Percentiles rank a stretch among this genome's conserved stretches.
Conservation (phyloP, 2,113 vertebrate genomes). For the Semicossyphus pulcher region DNA sequence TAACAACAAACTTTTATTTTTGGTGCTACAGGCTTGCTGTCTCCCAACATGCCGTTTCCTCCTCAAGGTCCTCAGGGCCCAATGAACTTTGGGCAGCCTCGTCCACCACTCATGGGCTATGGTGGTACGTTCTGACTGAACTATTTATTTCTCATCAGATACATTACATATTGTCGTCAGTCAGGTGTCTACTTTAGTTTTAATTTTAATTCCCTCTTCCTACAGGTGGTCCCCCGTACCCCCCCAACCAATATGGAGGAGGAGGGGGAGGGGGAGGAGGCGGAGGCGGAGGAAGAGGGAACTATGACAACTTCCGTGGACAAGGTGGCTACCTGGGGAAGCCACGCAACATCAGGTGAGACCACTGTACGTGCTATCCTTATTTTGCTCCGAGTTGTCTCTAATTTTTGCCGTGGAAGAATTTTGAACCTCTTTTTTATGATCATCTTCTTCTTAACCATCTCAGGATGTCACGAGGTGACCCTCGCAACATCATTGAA, state of each 20-base stretch:
- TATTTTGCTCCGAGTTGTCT: constrained; percentile 15
- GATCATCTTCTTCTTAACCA: background rate
- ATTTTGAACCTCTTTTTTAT: background rate
- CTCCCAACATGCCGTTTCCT: constrained; percentile 88
- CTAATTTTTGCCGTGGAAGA: background rate
- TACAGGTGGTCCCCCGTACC: constrained; percentile 87
- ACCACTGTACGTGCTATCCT: constrained; percentile 50
- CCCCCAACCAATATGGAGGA: constrained; percentile 89
- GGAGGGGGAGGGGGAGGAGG: constrained; percentile 78
- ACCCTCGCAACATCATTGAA: constrained; percentile 92
- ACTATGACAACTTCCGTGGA: constrained; percentile 92
- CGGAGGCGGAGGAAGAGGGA: constrained; percentile 86
- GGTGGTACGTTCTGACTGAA: constrained; percentile 78
- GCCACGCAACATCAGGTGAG: constrained; percentile 91
- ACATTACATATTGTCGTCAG: too few relatives aligned
- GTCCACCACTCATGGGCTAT: constrained; percentile 91
- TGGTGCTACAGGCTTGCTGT: constrained; percentile 67
- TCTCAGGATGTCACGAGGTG: constrained; percentile 90
- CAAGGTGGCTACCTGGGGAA: constrained; percentile 91
- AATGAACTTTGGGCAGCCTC: constrained; percentile 90
- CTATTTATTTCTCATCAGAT: background rate
- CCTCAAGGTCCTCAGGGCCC: constrained; percentile 90
- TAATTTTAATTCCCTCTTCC: background rate
- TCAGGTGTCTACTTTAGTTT: too few relatives aligned
- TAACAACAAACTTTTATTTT: background rate